Evolutionary conservation across 1,140 invertebrate species (phyloP).

Genomic region (honey bee (Apis mellifera)): Amel_HAv3.1 CM009938.2:3112001-3112500

Average conservation of each 20-base stretch:
- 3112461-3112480: no score
- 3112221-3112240: background rate
- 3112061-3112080: constrained; percentile 11
- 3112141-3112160: constrained; percentile 1
- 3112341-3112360: no score
- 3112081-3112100: constrained; percentile 35
- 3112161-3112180: background rate
- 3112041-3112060: background rate
- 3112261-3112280: background rate
- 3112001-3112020: constrained; percentile 5
- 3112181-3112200: background rate
- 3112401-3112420: no score
- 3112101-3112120: constrained; percentile 8
- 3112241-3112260: background rate
- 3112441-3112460: no score
- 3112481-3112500: no score
- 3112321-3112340: no score
- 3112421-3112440: no score
- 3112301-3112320: no score
- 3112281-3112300: background rate
- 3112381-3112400: no score
- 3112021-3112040: background rate
- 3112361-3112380: no score
- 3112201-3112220: background rate
- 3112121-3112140: background rate